Conservation (phyloP, 2,797 vertebrate species). For the Ambastaia sidthimunki region DNA sequence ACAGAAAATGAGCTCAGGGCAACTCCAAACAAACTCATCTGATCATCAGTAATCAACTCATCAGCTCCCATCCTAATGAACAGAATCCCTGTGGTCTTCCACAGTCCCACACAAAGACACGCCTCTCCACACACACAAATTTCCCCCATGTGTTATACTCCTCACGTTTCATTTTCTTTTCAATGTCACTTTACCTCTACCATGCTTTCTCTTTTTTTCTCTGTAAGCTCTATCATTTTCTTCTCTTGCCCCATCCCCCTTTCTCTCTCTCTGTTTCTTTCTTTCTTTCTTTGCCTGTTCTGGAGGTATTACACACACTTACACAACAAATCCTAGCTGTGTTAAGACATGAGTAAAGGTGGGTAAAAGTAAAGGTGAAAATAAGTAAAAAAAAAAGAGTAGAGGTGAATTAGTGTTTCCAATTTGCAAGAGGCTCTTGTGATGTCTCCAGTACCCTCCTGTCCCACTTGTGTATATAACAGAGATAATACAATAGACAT, state of each 20-base stretch:
- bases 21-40: slow-evolving; percentile 34
- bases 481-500: neutral
- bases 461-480: too few species aligned
- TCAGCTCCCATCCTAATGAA: slow-evolving; percentile 15
- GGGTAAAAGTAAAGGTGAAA: neutral
- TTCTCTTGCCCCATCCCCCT: slow-evolving; percentile 1
- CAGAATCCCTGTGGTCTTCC: neutral
- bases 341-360: neutral
- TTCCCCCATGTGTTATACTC: neutral
- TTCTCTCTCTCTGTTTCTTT: neutral
- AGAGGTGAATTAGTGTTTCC: neutral
- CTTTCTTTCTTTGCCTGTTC: neutral
- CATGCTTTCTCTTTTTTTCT: too few species aligned
- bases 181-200: neutral
- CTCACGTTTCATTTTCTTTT: neutral
- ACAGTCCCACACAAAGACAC: slow-evolving; percentile 1
- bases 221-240: too few species aligned
- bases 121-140: neutral
- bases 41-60: slow-evolving; percentile 32
- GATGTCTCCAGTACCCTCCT: neutral
- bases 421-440: neutral
- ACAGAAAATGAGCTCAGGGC: neutral
- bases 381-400: too few species aligned
- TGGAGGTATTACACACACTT: slow-evolving; percentile 7
- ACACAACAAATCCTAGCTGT: slow-evolving; percentile 1